Base-by-base conservation (phyloP, 2,797 vertebrate genomes). In the Macroramphosus scolopax region DNA sequence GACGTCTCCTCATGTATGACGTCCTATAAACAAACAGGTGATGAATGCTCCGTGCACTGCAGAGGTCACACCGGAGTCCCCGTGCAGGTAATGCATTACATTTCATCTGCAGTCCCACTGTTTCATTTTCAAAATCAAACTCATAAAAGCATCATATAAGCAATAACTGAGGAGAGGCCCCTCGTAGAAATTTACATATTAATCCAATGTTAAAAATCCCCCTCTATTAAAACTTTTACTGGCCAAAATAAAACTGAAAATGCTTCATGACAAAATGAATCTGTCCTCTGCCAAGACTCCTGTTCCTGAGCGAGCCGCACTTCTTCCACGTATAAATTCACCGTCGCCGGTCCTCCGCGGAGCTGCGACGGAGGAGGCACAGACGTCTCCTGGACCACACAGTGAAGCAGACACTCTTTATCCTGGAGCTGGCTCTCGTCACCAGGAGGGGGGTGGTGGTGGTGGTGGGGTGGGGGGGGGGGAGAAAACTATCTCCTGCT, bases 101-200 rank as follows among this genome's bases (percentile, higher is more conserved):
- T 84, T 90, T 83, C 72, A 82, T 82, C 71, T 80, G 74, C 56
- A 67, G 65, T 18, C 68, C 80, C 72, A n/a, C 77, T 70, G 65
- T 67, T 82, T 88, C 84, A 87, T 85, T 88, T 86, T 88, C 78
- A 89, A 88, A 91, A 89, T 89, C 83, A 81, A 87, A 88, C 86
- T 86, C 85, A 83, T 91, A 89, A 91, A 91, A 81, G 80, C 81
- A 86, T 89, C 88, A 84, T 86, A 83, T 78, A 56, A 84, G 84
- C 84, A 82, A 82, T 85, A 88, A 90, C 79, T 13, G 50, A 74
- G 79, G 76, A 73, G 69, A 65, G 67, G n/a, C n/a, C 63, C 75
- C 84, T 83, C 56, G 75, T 83, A 75, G 80, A 87, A 85, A 90
- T 90, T 88, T 89, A 87, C 88, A 90, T 90, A 89, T 89, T 88